Conservation (phyloP, 2,113 vertebrate species). For the Heterocephalus glaber region DNA sequence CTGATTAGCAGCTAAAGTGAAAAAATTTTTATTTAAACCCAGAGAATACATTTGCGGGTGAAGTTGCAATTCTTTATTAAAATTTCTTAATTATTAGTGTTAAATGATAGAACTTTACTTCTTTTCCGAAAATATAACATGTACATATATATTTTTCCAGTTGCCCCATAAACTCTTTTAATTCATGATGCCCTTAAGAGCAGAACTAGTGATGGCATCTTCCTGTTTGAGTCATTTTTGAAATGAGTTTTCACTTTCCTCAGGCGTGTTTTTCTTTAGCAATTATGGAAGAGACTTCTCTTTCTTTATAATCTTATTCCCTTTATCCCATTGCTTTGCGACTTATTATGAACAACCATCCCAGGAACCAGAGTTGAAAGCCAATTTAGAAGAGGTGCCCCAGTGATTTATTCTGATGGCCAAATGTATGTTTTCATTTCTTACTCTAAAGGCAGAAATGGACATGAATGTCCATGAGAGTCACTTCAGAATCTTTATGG, state of each 20-base stretch:
- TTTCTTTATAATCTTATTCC: conserved; percentile 37
- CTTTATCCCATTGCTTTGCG: conserved; percentile 42
- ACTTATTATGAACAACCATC: conserved; percentile 59
- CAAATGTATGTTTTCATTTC: conserved; percentile 56
- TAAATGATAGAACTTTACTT: conserved; percentile 27
- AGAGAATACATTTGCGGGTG: conserved; percentile 5
- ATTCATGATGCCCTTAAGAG: conserved; percentile 38
- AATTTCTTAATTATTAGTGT: not conserved
- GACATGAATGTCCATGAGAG: not conserved
- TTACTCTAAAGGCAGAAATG: not conserved
- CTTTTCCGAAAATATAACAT: not conserved
- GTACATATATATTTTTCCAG: not conserved
- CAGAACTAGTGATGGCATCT: conserved; percentile 25
- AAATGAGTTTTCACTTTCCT: conserved; percentile 67
- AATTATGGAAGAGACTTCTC: conserved; percentile 62
- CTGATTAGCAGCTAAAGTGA: conserved; percentile 40
- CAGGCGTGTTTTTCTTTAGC: conserved; percentile 57
- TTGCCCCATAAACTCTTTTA: conserved; percentile 35
- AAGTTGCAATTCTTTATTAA: not conserved
- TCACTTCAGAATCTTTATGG: conserved; percentile 42
- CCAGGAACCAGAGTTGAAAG: not conserved
- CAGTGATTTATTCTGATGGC: conserved; percentile 20
- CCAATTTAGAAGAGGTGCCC: not conserved
- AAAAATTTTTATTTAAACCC: conserved; percentile 45
- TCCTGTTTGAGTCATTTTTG: not conserved